These are phyloP conservation scores for Megalops cyprinoides DNA, from an alignment of 2,797 vertebrate genomes.

Conservation along the genomic window DNA sequence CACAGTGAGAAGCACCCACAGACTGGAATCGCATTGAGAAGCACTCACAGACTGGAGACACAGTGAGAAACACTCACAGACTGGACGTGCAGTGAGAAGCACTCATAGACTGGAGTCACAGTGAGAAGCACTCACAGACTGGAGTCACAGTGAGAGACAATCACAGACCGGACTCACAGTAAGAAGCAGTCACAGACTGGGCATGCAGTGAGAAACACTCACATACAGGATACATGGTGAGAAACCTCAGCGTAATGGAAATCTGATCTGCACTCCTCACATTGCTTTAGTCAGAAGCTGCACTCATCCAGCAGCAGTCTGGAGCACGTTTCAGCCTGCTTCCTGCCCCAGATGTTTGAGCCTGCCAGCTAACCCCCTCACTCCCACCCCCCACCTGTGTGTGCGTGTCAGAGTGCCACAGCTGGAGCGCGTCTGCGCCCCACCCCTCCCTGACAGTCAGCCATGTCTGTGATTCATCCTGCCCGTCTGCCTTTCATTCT, in stretches of 20 bases:
- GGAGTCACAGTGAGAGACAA: no score
- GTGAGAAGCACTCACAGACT: no score
- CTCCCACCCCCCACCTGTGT: slow-evolving; percentile 12
- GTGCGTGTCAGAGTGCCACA: not conserved
- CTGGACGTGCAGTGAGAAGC: no score
- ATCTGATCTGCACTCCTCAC: not conserved
- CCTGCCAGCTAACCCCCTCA: not conserved
- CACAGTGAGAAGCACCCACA: no score
- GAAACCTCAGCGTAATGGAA: not conserved
- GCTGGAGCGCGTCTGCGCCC: not conserved
- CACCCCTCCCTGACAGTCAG: not conserved
- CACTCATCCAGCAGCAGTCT: not conserved
- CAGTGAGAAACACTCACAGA: no score
- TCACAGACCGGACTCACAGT: no score
- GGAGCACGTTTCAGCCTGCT: not conserved
- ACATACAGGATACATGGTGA: no score
- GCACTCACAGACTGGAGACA: no score
- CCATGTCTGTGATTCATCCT: not conserved
- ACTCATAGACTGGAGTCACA: no score
- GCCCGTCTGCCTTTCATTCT: not conserved
- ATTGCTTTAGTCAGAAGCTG: not conserved
- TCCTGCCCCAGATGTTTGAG: slow-evolving; percentile 25
- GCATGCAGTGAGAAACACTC: no score
- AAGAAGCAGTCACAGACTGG: no score
- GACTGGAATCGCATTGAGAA: no score